Evolutionary conservation across 2,888 invertebrate genomes (phyloP).

Genomic region (Meganola albula): DNA sequence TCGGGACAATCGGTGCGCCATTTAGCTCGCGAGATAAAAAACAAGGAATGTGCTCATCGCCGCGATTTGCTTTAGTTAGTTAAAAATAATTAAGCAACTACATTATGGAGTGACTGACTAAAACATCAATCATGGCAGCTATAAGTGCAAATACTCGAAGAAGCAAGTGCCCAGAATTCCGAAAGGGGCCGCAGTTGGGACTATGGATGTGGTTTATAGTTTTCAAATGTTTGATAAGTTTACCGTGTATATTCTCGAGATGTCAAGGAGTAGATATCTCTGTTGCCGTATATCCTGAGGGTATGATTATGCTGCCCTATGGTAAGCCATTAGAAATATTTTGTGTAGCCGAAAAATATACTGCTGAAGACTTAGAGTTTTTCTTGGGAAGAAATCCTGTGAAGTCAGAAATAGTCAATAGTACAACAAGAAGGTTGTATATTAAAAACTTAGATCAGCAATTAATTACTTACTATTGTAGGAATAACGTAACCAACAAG

Average conservation of each 20-base stretch:
- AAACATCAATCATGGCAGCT: constrained; percentile 52
- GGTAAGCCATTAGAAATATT: constrained; percentile 80
- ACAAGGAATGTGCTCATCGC: constrained; percentile 55
- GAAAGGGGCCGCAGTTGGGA: constrained; percentile 46
- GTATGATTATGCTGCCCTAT: constrained; percentile 76
- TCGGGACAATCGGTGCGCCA: constrained; percentile 63
- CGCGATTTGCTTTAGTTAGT: constrained; percentile 41
- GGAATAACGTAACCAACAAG: constrained; percentile 42
- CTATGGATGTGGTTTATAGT: constrained; percentile 60
- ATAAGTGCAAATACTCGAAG: constrained; percentile 40
- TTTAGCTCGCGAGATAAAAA: constrained; percentile 52
- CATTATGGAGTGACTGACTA: constrained; percentile 57
- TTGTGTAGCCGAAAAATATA: constrained; percentile 76
- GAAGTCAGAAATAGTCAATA: constrained; percentile 75
- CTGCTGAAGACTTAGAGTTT: constrained; percentile 66
- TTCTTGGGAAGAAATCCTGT: constrained; percentile 27
- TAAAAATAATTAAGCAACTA: too few species aligned
- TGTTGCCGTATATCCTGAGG: constrained; percentile 69
- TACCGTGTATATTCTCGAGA: constrained; percentile 53
- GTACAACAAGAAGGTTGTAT: constrained; percentile 79
- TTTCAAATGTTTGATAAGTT: constrained; percentile 51
- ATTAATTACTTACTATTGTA: constrained; percentile 75
- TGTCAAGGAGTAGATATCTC: constrained; percentile 48
- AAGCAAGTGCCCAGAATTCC: constrained; percentile 49
- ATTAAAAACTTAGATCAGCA: constrained; percentile 75